Evolutionary conservation across 2,888 invertebrate genomes (phyloP).

Genomic region (Elmis aenea): DNA sequence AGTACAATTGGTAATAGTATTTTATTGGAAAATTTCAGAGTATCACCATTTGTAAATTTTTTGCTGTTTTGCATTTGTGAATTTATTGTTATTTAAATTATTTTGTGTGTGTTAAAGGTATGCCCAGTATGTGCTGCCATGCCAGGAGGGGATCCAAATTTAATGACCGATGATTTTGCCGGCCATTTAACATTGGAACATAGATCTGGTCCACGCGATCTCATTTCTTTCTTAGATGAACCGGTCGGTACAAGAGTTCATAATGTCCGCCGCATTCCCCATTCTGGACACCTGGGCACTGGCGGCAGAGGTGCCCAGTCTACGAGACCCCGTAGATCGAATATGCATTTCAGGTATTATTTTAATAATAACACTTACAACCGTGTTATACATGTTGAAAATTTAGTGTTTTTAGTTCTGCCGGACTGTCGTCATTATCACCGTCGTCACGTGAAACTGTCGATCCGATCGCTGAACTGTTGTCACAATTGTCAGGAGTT

Average conservation of each 20-base stretch:
- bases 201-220: slow-evolving; percentile 72
- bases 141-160: slow-evolving; percentile 95
- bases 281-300: slow-evolving; percentile 43
- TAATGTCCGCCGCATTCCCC: slow-evolving; percentile 46
- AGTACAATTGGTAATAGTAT: too few species aligned
- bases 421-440: slow-evolving; percentile 78
- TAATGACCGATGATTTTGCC: slow-evolving; percentile 96
- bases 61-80: too few species aligned
- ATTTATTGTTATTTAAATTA: slow-evolving; percentile 4
- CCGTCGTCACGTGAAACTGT: slow-evolving; percentile 90
- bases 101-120: slow-evolving; percentile 56
- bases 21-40: too few species aligned
- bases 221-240: slow-evolving; percentile 91
- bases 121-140: slow-evolving; percentile 96
- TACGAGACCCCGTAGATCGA: slow-evolving; percentile 74
- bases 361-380: background rate
- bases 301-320: slow-evolving; percentile 38
- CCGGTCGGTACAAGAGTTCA: slow-evolving; percentile 64
- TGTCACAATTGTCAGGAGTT: slow-evolving; percentile 93
- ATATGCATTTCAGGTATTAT: slow-evolving; percentile 84
- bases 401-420: slow-evolving; percentile 60
- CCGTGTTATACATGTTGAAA: slow-evolving; percentile 17
- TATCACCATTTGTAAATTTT: too few species aligned
- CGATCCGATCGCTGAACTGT: slow-evolving; percentile 93
- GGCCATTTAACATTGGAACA: slow-evolving; percentile 94